Percentiles rank a stretch among this genome's conserved stretches.
phyloP scores from a whole-genome alignment of 1,140 invertebrate genomes.

The Meteorus sp. region DNA sequence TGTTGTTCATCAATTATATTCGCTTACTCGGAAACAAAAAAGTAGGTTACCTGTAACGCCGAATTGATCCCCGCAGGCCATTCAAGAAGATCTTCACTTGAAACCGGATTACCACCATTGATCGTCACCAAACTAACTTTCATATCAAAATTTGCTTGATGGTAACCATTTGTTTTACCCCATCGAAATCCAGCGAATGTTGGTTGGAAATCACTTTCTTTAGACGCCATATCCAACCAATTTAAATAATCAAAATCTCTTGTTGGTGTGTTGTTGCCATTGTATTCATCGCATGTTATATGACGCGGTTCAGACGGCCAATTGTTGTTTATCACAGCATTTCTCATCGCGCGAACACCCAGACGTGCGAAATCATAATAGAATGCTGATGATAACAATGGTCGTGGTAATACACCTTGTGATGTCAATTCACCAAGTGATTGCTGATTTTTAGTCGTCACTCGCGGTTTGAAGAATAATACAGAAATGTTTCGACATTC shows the following conservation, averaged over 20 bases:
- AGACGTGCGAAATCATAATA: conserved; percentile 81
- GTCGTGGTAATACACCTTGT: conserved; percentile 34
- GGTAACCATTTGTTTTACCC: conserved; percentile 47
- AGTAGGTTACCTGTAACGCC: conserved; percentile 37
- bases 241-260: conserved; percentile 64
- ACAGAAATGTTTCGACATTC: conserved; percentile 43
- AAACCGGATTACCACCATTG: conserved; percentile 32
- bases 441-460: conserved; percentile 26
- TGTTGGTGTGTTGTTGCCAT: conserved; percentile 69
- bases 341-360: conserved; percentile 75
- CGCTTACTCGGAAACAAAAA: neutral
- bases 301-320: conserved; percentile 72
- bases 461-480: conserved; percentile 43
- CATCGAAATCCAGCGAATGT: conserved; percentile 47
- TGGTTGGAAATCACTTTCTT: conserved; percentile 31
- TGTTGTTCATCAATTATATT: neutral
- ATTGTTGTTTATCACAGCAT: conserved; percentile 64
- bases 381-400: conserved; percentile 68
- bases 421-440: conserved; percentile 63
- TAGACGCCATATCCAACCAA: conserved; percentile 57
- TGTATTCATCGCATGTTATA: conserved; percentile 75
- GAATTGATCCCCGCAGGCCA: conserved; percentile 44
- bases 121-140: conserved; percentile 41
- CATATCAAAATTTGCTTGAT: conserved; percentile 43
- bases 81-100: conserved; percentile 35